These are phyloP conservation scores for Myotis daubentonii DNA, from an alignment of 2,797 vertebrate species.

Conservation along the genomic window DNA sequence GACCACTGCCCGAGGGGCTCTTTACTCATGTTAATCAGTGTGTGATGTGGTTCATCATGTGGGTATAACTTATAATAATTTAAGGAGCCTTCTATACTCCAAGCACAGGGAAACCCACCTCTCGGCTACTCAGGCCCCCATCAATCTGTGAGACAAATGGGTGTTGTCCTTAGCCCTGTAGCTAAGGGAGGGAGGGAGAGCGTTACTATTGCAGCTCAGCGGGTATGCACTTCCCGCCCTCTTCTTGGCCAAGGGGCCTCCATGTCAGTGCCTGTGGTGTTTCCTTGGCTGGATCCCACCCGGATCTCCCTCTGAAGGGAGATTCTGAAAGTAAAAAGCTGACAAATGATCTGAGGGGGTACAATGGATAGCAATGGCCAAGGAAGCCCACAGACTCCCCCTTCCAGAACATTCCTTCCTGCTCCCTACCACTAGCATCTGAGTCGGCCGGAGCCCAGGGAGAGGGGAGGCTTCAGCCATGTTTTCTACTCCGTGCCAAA, in stretches of 20 bases:
- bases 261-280: not conserved
- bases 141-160: conserved; percentile 46
- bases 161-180: conserved; percentile 15
- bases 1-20: not conserved
- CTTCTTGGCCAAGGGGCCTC: not conserved
- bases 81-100: not conserved
- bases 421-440: not conserved
- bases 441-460: not conserved
- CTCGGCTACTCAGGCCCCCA: not conserved
- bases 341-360: not conserved
- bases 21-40: not conserved
- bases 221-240: not conserved
- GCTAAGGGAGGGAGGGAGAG: not conserved
- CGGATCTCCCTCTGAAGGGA: not conserved
- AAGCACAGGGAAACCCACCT: not conserved
- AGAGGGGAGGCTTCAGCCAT: not conserved
- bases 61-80: conserved; percentile 38
- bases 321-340: not conserved
- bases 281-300: not conserved
- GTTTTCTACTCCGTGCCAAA: not conserved
- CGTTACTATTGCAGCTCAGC: not conserved
- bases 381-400: not conserved
- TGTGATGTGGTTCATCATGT: not conserved
- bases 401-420: conserved; percentile 3
- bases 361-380: not conserved